Conservation (phyloP, 2,888 invertebrate species). For the Meghimatium bilineatum region DNA sequence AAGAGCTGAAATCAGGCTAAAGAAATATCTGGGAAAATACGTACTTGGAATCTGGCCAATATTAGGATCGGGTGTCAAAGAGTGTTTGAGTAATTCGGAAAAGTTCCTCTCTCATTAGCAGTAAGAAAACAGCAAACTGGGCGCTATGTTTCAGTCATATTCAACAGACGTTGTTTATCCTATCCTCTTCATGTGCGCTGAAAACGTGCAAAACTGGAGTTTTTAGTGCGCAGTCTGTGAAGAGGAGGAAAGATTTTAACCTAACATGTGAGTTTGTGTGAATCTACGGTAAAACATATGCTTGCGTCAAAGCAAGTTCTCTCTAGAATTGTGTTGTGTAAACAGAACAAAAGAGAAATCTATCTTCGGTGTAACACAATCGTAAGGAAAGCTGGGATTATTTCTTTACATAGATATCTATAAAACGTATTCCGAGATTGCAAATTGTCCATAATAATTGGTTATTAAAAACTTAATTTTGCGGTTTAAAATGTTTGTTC, state of each 20-base stretch:
- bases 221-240: conserved; percentile 22
- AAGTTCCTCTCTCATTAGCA: conserved; percentile 44
- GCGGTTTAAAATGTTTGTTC: no score
- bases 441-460: no score
- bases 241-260: background rate
- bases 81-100: conserved; percentile 25
- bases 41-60: conserved; percentile 41
- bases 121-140: conserved; percentile 37
- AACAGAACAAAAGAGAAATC: conserved; percentile 1
- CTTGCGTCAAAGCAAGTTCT: background rate
- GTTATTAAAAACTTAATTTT: no score
- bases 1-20: background rate
- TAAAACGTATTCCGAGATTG: background rate
- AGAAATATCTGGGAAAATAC: conserved; percentile 26
- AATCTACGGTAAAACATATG: conserved; percentile 3
- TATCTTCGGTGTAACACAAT: background rate
- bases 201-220: conserved; percentile 8
- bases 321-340: conserved; percentile 8
- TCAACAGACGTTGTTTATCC: conserved; percentile 37
- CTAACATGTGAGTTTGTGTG: background rate
- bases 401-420: background rate
- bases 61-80: conserved; percentile 46
- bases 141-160: conserved; percentile 24
- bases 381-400: no score
- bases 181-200: conserved; percentile 2